These are phyloP conservation scores for Panzeria rudis DNA, from an alignment of 2,888 invertebrate species.

Conservation along the genomic window DNA sequence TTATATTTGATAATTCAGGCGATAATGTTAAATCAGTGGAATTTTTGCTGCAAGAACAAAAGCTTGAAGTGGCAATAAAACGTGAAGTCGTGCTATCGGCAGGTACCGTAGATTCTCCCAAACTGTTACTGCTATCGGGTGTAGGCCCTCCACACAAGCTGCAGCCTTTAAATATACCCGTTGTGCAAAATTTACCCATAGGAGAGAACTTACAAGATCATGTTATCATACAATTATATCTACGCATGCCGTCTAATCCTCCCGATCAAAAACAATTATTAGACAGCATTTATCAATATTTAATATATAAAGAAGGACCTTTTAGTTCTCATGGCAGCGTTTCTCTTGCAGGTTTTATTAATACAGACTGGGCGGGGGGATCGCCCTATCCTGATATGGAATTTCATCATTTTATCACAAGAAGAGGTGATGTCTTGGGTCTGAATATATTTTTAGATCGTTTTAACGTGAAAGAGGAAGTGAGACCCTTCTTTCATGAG, in stretches of 20 bases:
- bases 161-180: slow-evolving; percentile 73
- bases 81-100: slow-evolving; percentile 78
- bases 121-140: slow-evolving; percentile 79
- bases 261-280: slow-evolving; percentile 77
- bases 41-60: slow-evolving; percentile 84
- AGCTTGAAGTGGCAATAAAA: slow-evolving; percentile 70
- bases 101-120: slow-evolving; percentile 76
- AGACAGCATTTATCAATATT: slow-evolving; percentile 81
- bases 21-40: slow-evolving; percentile 84
- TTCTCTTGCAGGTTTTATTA: slow-evolving; percentile 85
- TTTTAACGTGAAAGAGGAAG: slow-evolving; percentile 69
- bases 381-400: slow-evolving; percentile 85
- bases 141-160: slow-evolving; percentile 76
- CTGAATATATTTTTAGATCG: slow-evolving; percentile 65
- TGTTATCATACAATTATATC: slow-evolving; percentile 84
- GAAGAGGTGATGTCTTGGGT: slow-evolving; percentile 70
- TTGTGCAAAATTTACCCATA: slow-evolving; percentile 82
- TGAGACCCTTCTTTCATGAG: slow-evolving; percentile 51
- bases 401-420: slow-evolving; percentile 81
- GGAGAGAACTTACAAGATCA: slow-evolving; percentile 92
- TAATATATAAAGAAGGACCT: slow-evolving; percentile 84
- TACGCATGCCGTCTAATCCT: slow-evolving; percentile 76
- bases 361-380: slow-evolving; percentile 79
- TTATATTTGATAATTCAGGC: slow-evolving; percentile 84
- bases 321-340: slow-evolving; percentile 80